These are phyloP conservation scores for Triplophysa tibetana DNA, from an alignment of 2,113 vertebrate species.

Conservation along the genomic window DNA sequence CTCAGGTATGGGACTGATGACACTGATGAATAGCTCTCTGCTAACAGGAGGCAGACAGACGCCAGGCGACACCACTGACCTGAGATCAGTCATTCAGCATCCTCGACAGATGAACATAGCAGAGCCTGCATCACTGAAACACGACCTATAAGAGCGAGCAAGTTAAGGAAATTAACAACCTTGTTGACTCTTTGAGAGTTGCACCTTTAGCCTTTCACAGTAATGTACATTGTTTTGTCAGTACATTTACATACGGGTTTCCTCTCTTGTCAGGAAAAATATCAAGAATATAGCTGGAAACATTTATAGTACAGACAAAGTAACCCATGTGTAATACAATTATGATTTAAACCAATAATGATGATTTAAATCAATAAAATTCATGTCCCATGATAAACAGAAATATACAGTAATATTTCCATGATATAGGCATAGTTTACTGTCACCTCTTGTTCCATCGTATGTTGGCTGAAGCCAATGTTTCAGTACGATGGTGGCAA, in stretches of 20 bases:
- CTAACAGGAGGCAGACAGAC: conserved; percentile 69
- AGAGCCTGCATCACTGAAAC: conserved; percentile 56
- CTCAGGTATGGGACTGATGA: conserved; percentile 49
- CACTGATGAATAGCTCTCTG: conserved; percentile 66
- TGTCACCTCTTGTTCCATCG: not conserved
- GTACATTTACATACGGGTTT: too few species aligned
- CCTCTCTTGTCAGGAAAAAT: too few species aligned
- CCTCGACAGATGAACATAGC: conserved; percentile 67
- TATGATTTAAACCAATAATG: too few species aligned
- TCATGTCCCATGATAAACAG: too few species aligned
- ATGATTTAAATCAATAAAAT: too few species aligned
- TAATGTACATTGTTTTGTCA: too few species aligned
- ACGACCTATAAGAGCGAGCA: conserved; percentile 54
- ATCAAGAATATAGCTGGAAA: too few species aligned
- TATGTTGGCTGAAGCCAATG: not conserved
- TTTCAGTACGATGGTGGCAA: not conserved
- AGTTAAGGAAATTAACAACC: conserved; percentile 56
- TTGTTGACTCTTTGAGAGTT: not conserved
- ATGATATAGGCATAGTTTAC: not conserved
- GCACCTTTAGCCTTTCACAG: not conserved
- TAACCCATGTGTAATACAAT: not conserved
- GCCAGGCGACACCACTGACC: conserved; percentile 67
- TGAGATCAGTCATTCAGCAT: conserved; percentile 72
- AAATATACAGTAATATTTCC: too few species aligned
- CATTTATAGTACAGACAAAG: not conserved